Conservation (phyloP, 1,140 invertebrate genomes). For the Phortica variegata region DNA sequence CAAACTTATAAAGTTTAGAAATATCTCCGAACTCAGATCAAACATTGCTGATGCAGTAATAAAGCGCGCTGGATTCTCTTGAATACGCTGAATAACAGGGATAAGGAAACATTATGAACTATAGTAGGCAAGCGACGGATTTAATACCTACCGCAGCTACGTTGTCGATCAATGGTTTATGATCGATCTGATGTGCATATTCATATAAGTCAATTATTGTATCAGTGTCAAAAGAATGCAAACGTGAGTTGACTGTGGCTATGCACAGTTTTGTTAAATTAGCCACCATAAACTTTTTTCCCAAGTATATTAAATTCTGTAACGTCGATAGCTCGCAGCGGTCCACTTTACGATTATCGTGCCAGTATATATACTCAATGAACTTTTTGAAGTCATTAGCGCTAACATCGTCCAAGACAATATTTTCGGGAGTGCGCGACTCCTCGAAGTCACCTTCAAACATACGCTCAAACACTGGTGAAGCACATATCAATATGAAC, state of each 20-base stretch:
- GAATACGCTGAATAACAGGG: constrained; percentile 3
- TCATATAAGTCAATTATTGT: constrained; percentile 16
- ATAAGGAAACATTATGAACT: neutral
- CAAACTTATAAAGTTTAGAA: constrained; percentile 13
- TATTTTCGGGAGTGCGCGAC: constrained; percentile 14
- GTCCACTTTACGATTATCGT: constrained; percentile 12
- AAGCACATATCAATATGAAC: constrained; percentile 24
- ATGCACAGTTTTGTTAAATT: constrained; percentile 14
- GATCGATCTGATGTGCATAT: constrained; percentile 18
- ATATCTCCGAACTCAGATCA: constrained; percentile 14
- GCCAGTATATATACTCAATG: constrained; percentile 20
- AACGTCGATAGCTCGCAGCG: constrained; percentile 8
- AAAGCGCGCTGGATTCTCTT: neutral
- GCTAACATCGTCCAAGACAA: constrained; percentile 24
- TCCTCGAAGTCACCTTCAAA: constrained; percentile 24
- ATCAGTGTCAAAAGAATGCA: constrained; percentile 6
- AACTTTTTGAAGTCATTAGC: constrained; percentile 19
- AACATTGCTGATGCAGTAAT: constrained; percentile 9
- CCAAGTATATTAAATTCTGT: constrained; percentile 19
- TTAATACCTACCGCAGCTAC: neutral
- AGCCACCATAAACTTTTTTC: constrained; percentile 22
- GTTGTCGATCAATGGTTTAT: neutral
- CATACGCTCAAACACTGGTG: constrained; percentile 29
- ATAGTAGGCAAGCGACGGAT: too few relatives aligned
- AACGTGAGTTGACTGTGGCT: neutral